phyloP scores from a whole-genome alignment of 1,140 invertebrate genomes.

The Polyergus mexicanus region DNA sequence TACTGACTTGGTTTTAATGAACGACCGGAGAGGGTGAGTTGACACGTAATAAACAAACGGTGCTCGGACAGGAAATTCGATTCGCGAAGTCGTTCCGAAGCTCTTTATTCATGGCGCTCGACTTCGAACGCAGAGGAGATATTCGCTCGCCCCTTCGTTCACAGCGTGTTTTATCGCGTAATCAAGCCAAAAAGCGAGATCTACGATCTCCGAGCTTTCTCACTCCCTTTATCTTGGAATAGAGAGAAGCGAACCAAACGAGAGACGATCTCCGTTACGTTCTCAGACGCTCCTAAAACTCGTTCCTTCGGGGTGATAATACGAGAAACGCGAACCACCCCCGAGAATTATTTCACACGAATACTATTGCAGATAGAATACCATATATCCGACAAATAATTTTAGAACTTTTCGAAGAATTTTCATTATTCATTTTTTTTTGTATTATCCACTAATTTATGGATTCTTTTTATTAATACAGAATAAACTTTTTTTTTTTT shows the following conservation, averaged over 20 bases:
- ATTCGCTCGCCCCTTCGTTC: constrained; percentile 46
- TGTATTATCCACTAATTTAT: not conserved
- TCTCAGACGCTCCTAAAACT: constrained; percentile 4
- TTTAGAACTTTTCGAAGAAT: not conserved
- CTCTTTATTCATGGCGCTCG: constrained; percentile 45
- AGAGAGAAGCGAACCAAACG: constrained; percentile 4
- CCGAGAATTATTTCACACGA: constrained; percentile 12
- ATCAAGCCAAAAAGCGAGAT: constrained; percentile 61
- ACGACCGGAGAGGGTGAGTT: not conserved
- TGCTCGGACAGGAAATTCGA: constrained; percentile 50
- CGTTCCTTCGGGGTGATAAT: constrained; percentile 2
- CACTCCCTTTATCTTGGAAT: not conserved
- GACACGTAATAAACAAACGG: constrained; percentile 43
- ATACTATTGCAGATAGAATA: not conserved
- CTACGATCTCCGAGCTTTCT: constrained; percentile 30
- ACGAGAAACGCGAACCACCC: constrained; percentile 2
- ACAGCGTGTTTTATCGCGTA: constrained; percentile 60
- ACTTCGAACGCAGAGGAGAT: constrained; percentile 21
- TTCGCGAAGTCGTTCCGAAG: constrained; percentile 37
- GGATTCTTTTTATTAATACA: not conserved
- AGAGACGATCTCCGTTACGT: constrained; percentile 21
- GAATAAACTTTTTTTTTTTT: no score
- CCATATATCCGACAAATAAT: not conserved
- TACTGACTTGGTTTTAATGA: constrained; percentile 16
- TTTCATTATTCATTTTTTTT: not conserved